These are phyloP conservation scores for Lepidotrigona ventralis DNA, from an alignment of 1,140 invertebrate species.

Conservation along the genomic window DNA sequence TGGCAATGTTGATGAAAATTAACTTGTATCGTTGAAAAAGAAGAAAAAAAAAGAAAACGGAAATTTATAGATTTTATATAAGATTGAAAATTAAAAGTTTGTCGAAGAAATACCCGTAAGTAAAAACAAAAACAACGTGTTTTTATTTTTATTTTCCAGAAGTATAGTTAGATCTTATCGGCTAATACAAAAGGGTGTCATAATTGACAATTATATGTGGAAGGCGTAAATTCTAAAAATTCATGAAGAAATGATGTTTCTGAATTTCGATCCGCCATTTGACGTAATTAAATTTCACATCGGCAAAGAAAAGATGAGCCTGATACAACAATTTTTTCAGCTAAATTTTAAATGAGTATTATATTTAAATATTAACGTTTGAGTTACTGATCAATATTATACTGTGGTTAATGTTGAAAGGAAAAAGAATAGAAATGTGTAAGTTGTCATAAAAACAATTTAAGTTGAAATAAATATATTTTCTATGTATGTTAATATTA, in stretches of 20 bases:
- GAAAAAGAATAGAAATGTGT: background rate
- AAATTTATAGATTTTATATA: constrained; percentile 29
- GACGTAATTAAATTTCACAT: background rate
- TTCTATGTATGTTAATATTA: background rate
- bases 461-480: background rate
- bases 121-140: background rate
- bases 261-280: background rate
- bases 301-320: background rate
- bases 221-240: background rate
- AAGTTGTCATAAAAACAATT: background rate
- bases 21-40: background rate
- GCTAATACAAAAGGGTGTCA: background rate
- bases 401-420: background rate
- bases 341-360: background rate
- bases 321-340: background rate
- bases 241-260: background rate
- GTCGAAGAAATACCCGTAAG: background rate
- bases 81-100: background rate
- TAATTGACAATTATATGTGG: background rate
- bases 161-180: background rate
- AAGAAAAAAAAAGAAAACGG: background rate
- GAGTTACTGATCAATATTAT: background rate
- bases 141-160: constrained; percentile 2
- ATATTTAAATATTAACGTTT: background rate
- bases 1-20: constrained; percentile 9